These are phyloP conservation scores for Sebastes oblongus DNA, from an alignment of 2,797 vertebrate genomes.

Conservation along the genomic window DNA sequence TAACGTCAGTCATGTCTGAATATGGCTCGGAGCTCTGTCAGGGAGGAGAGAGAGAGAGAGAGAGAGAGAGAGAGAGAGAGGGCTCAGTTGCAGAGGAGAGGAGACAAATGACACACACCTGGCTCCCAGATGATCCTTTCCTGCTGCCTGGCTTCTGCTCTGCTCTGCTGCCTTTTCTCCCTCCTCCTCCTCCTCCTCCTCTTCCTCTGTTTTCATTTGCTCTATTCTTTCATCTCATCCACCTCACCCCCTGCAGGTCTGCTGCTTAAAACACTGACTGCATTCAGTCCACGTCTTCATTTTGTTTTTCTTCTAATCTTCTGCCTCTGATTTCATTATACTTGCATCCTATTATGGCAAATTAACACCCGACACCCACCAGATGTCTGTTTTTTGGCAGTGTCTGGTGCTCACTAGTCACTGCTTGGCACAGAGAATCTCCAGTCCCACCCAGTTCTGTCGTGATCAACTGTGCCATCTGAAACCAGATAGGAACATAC, in stretches of 20 bases:
- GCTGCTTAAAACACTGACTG: conserved; percentile 13
- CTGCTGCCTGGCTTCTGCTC: conserved; percentile 64
- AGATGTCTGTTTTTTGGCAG: conserved; percentile 38
- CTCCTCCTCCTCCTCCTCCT: neutral
- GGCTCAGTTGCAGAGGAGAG: conserved; percentile 42
- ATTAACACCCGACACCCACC: conserved; percentile 32
- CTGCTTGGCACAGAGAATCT: neutral
- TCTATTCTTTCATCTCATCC: conserved; percentile 22
- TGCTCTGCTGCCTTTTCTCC: conserved; percentile 48
- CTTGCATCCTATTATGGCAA: conserved; percentile 27
- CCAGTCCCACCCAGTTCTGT: conserved; percentile 5
- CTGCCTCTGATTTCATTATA: conserved; percentile 26
- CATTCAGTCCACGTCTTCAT: conserved; percentile 17
- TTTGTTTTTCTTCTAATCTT: conserved; percentile 16
- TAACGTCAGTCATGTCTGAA: conserved; percentile 28
- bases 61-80: conserved; percentile 14
- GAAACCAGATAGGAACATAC: conserved; percentile 3
- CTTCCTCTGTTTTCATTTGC: conserved; percentile 29
- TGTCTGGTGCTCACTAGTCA: conserved; percentile 12
- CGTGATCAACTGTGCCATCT: neutral
- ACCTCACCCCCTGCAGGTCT: conserved; percentile 9
- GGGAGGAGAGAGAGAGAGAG: conserved; percentile 17
- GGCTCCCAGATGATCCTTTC: conserved; percentile 56
- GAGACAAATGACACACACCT: conserved; percentile 49
- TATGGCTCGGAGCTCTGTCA: conserved; percentile 9